These are phyloP conservation scores for Otocyon megalotis DNA, from an alignment of 2,113 vertebrate species.

Conservation along the genomic window DNA sequence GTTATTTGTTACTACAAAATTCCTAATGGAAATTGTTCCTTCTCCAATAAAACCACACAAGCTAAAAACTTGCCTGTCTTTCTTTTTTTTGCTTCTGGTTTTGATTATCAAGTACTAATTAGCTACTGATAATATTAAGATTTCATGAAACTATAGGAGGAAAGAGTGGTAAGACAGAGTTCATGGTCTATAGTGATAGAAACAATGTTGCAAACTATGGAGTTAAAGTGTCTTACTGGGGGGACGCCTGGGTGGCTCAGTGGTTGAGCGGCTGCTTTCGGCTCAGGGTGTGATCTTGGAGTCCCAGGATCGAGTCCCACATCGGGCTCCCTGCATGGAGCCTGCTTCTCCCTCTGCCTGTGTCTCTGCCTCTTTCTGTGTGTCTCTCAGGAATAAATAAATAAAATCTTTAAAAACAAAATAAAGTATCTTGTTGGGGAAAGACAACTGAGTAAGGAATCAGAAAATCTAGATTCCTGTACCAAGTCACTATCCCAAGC, in stretches of 20 bases:
- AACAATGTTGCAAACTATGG: background rate
- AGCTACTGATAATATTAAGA: background rate
- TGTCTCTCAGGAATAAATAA: no score
- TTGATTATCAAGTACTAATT: conserved; percentile 25
- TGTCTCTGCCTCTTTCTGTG: no score
- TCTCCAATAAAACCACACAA: conserved; percentile 21
- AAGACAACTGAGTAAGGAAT: background rate
- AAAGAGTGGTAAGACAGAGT: background rate
- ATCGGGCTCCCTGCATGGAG: no score
- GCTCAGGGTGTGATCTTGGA: no score
- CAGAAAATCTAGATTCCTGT: background rate
- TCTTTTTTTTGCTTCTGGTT: conserved; percentile 43
- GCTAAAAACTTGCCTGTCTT: conserved; percentile 39
- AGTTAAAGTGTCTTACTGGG: background rate
- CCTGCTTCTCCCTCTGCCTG: no score
- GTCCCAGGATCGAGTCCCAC: no score
- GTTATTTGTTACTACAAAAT: conserved; percentile 51
- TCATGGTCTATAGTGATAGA: background rate
- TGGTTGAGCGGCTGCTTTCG: no score
- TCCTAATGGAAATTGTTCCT: background rate
- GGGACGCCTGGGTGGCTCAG: no score
- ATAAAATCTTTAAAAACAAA: no score
- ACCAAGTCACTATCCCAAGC: background rate
- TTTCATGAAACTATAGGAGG: background rate
- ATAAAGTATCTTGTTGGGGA: background rate